Percentiles rank a stretch among this genome's conserved stretches.
Conservation (phyloP, 2,113 vertebrate genomes). For the Procapra przewalskii region DNA sequence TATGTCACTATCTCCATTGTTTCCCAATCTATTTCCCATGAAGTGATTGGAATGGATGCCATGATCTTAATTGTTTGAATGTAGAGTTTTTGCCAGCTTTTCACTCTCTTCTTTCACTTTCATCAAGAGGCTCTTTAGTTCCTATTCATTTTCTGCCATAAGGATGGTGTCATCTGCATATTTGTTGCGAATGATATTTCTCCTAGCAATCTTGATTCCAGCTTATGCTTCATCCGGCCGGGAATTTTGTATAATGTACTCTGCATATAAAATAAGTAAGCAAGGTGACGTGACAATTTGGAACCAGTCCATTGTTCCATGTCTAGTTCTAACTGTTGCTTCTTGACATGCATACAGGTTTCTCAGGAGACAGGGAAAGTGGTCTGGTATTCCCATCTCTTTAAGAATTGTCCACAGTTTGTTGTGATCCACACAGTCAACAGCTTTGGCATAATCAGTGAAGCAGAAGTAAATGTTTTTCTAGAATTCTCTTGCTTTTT, state of each 20-base stretch:
- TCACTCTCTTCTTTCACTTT: not conserved
- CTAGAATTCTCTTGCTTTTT: not conserved
- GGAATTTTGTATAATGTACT: not conserved
- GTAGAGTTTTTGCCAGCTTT: not conserved
- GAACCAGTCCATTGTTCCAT: not conserved
- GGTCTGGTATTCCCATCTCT: not conserved
- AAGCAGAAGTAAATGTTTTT: not conserved
- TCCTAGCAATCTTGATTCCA: not conserved
- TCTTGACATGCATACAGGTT: not conserved
- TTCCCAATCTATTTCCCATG: not conserved
- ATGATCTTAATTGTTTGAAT: not conserved
- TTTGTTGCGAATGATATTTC: not conserved
- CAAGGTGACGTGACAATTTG: not conserved
- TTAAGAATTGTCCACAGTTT: not conserved
- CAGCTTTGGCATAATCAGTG: not conserved
- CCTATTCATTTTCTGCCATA: not conserved
- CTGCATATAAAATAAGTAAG: not conserved
- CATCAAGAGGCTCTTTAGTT: not conserved
- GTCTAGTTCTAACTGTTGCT: not conserved
- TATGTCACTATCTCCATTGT: not conserved
- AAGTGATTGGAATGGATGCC: not conserved
- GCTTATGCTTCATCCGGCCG: not conserved
- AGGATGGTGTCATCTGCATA: not conserved
- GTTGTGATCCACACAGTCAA: not conserved
- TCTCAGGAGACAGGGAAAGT: not conserved